Percentiles rank a stretch among this genome's conserved stretches.
phyloP scores from a whole-genome alignment of 2,113 vertebrate genomes.

The Accipiter cooperii region DNA sequence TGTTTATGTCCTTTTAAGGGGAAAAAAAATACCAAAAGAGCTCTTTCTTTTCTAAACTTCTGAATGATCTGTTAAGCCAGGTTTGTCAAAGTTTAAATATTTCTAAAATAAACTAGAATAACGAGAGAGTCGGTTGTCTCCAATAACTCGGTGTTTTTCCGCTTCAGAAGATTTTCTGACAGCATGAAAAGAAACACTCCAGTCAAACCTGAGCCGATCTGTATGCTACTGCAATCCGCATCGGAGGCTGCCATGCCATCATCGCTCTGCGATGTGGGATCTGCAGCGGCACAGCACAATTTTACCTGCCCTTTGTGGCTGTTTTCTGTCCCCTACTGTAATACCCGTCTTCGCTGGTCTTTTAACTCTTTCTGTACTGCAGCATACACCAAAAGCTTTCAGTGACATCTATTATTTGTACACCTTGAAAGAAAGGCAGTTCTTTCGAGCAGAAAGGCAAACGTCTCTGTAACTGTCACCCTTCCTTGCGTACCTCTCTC shows the following conservation, averaged over 20 bases:
- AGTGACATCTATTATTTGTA: rapidly evolving
- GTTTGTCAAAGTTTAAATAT: neutral
- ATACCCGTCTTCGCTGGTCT: neutral
- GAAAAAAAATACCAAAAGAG: neutral
- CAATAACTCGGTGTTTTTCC: neutral
- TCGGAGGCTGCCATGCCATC: neutral
- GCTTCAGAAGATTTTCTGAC: neutral
- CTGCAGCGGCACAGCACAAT: neutral
- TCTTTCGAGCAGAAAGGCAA: neutral
- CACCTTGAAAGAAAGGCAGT: neutral
- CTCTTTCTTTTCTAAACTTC: neutral
- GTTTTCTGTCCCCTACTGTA: neutral
- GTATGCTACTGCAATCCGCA: rapidly evolving
- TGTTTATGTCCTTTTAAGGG: neutral
- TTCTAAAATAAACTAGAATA: neutral
- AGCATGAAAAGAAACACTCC: neutral
- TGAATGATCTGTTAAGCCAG: neutral
- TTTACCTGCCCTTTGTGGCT: neutral
- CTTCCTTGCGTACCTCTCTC: neutral
- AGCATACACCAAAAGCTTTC: neutral
- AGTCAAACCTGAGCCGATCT: neutral
- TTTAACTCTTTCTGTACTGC: neutral
- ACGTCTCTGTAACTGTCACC: rapidly evolving
- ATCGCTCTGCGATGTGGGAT: neutral
- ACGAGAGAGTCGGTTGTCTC: neutral